phyloP scores from a whole-genome alignment of 2,113 vertebrate genomes.

The Astatoreochromis straeleni region DNA sequence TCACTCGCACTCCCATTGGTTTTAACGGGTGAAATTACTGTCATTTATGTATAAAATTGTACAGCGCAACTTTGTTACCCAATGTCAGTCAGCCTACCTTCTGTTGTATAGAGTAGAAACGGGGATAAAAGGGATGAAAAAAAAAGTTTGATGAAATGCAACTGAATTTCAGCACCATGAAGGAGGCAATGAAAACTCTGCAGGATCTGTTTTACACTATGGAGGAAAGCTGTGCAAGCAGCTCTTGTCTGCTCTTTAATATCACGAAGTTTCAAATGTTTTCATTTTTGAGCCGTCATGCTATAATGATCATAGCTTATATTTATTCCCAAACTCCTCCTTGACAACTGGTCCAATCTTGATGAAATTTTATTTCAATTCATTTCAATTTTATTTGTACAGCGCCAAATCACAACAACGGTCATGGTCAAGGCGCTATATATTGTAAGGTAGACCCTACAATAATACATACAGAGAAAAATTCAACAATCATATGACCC shows the following conservation, averaged over 20 bases:
- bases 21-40: not conserved
- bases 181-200: not conserved
- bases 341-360: not conserved
- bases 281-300: not conserved
- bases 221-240: not conserved
- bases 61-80: not conserved
- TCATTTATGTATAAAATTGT: not conserved
- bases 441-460: not conserved
- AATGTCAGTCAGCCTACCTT: not conserved
- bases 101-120: not conserved
- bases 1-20: not conserved
- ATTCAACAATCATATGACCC: not conserved
- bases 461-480: not conserved
- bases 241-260: not conserved
- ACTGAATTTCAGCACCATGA: not conserved
- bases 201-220: not conserved
- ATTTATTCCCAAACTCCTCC: not conserved
- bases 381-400: not conserved
- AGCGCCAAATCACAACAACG: not conserved
- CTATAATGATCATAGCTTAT: not conserved
- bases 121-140: not conserved
- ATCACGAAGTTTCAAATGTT: not conserved
- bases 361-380: rapidly evolving
- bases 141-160: not conserved
- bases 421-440: not conserved